Evolutionary conservation across 2,113 vertebrate species (phyloP).

Genomic region (Aviceda subcristata): DNA sequence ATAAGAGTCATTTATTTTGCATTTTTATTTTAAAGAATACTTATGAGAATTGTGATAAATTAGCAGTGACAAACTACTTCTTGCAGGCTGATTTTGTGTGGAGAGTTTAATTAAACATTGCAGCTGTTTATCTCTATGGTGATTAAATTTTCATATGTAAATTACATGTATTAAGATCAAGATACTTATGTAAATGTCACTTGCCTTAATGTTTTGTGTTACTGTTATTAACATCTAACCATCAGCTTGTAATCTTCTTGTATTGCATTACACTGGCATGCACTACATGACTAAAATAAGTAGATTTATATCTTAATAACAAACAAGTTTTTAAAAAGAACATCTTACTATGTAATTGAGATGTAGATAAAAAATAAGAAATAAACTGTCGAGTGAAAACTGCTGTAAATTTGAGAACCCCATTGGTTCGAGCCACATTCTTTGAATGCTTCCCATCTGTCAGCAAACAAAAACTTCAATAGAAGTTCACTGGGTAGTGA

Average conservation of each 20-base stretch:
- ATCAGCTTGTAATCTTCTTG: slow-evolving; percentile 80
- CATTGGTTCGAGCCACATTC: not conserved
- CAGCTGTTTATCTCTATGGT: slow-evolving; percentile 86
- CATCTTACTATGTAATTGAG: slow-evolving; percentile 62
- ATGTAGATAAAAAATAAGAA: slow-evolving; percentile 54
- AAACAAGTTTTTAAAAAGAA: slow-evolving; percentile 70
- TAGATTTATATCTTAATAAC: slow-evolving; percentile 73
- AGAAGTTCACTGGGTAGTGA: not conserved
- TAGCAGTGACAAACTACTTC: slow-evolving; percentile 83
- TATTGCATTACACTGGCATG: slow-evolving; percentile 68
- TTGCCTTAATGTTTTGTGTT: slow-evolving; percentile 85
- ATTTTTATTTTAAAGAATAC: slow-evolving; percentile 86
- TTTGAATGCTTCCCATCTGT: not conserved
- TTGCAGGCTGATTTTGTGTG: slow-evolving; percentile 82
- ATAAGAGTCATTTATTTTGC: slow-evolving; percentile 84
- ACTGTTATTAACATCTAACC: slow-evolving; percentile 83
- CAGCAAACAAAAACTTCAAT: not conserved
- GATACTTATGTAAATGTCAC: slow-evolving; percentile 87
- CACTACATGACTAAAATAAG: slow-evolving; percentile 68
- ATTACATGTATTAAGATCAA: slow-evolving; percentile 87
- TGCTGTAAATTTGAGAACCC: not conserved
- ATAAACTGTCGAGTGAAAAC: not conserved
- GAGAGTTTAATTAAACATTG: slow-evolving; percentile 88
- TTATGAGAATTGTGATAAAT: slow-evolving; percentile 85
- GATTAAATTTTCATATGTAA: slow-evolving; percentile 88